Evolutionary conservation across 2,797 vertebrate genomes (phyloP).

Genomic region (Psittacula derbiana): DNA sequence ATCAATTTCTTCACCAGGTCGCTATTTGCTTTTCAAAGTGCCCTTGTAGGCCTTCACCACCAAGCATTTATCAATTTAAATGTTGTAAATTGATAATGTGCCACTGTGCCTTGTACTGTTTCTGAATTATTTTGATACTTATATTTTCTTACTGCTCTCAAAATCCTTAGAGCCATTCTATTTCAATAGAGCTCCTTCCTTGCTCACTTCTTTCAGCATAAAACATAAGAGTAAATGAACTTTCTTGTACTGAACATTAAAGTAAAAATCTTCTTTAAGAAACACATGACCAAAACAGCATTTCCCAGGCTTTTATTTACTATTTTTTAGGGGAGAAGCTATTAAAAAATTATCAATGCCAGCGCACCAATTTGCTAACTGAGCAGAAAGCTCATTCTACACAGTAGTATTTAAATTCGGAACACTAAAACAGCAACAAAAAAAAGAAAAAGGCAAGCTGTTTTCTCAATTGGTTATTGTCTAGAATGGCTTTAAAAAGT

Average conservation of each 20-base stretch:
- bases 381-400: background rate
- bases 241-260: constrained; percentile 54
- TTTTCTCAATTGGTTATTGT: background rate
- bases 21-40: constrained; percentile 96
- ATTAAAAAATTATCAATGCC: background rate
- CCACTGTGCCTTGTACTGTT: constrained; percentile 82
- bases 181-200: constrained; percentile 56
- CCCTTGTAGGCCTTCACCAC: constrained; percentile 89
- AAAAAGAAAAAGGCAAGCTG: background rate
- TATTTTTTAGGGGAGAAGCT: background rate
- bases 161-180: constrained; percentile 59
- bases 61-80: constrained; percentile 94
- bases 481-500: background rate
- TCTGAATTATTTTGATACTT: constrained; percentile 83
- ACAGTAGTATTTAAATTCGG: background rate
- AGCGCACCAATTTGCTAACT: background rate
- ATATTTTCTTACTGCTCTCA: constrained; percentile 76
- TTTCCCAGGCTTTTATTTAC: background rate
- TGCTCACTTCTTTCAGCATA: constrained; percentile 48
- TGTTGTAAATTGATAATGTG: constrained; percentile 93
- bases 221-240: constrained; percentile 60
- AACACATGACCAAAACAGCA: background rate
- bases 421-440: background rate
- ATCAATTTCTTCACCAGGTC: constrained; percentile 91
- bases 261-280: background rate